A percentile compares a stretch with the other conserved stretches of the same genome.
Conservation (phyloP, 2,113 vertebrate species). For the Rhinoptilus africanus region DNA sequence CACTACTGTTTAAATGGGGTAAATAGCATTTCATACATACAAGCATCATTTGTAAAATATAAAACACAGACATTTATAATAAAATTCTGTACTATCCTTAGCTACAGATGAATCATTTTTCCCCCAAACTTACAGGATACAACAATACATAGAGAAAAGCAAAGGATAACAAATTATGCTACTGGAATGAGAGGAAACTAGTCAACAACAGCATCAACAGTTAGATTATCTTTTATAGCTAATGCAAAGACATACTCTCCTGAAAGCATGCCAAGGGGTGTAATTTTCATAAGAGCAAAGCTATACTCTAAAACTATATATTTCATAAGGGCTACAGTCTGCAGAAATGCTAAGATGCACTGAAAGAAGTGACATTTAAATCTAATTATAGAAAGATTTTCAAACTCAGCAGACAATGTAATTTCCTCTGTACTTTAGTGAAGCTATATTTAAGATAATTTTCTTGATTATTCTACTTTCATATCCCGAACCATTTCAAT, state of each 20-base stretch:
- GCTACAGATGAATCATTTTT: background rate
- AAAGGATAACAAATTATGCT: background rate
- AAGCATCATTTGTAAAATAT: background rate
- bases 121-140: background rate
- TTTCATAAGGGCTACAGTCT: background rate
- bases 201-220: background rate
- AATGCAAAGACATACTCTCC: background rate
- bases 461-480: conserved; percentile 1
- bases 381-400: background rate
- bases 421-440: conserved; percentile 25
- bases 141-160: background rate
- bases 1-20: background rate
- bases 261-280: background rate
- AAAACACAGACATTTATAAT: background rate
- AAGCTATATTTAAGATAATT: conserved; percentile 7
- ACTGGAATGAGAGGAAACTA: background rate
- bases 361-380: background rate
- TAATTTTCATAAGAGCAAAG: background rate
- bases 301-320: background rate
- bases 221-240: background rate
- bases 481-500: conserved; percentile 2
- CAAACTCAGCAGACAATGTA: conserved; percentile 23
- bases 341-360: background rate
- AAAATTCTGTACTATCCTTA: background rate
- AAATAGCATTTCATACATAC: background rate